Percentiles rank a stretch among this genome's conserved stretches.
Conservation (phyloP, 2,113 vertebrate genomes). For the Mus spicilegus region DNA sequence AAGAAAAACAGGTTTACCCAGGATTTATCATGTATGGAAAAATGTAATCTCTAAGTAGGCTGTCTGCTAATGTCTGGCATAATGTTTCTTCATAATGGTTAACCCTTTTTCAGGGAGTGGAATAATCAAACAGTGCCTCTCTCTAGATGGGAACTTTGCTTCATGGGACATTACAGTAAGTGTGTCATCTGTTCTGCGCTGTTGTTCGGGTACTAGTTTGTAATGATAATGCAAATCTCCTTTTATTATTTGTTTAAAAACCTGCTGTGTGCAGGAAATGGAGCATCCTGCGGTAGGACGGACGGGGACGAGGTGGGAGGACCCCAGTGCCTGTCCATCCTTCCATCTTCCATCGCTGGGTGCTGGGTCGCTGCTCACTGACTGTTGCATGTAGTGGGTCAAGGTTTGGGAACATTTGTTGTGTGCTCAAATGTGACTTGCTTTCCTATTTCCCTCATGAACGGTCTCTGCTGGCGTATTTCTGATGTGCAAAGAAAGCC, state of each 20-base stretch:
- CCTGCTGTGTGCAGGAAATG: conserved; percentile 84
- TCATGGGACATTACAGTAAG: conserved; percentile 99
- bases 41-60: conserved; percentile 91
- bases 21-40: conserved; percentile 93
- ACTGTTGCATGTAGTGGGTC: conserved; percentile 89
- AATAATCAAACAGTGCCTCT: conserved; percentile 89
- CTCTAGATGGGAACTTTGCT: conserved; percentile 96
- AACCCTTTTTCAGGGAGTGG: conserved; percentile 91
- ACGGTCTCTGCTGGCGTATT: conserved; percentile 90
- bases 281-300: conserved; percentile 84
- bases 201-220: conserved; percentile 88
- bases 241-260: conserved; percentile 86
- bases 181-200: conserved; percentile 96
- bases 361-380: conserved; percentile 87
- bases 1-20: conserved; percentile 93
- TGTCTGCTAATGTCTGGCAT: conserved; percentile 92
- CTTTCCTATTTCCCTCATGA: conserved; percentile 91
- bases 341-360: conserved; percentile 85
- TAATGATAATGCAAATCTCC: conserved; percentile 89
- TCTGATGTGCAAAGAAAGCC: conserved; percentile 92
- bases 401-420: conserved; percentile 89
- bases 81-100: conserved; percentile 91
- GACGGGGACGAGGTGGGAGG: conserved; percentile 85
- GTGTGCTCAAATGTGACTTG: conserved; percentile 90
- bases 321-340: conserved; percentile 83